These are phyloP conservation scores for Pantelozetes paolii DNA, from an alignment of 2,888 invertebrate genomes.

Conservation along the genomic window DNA sequence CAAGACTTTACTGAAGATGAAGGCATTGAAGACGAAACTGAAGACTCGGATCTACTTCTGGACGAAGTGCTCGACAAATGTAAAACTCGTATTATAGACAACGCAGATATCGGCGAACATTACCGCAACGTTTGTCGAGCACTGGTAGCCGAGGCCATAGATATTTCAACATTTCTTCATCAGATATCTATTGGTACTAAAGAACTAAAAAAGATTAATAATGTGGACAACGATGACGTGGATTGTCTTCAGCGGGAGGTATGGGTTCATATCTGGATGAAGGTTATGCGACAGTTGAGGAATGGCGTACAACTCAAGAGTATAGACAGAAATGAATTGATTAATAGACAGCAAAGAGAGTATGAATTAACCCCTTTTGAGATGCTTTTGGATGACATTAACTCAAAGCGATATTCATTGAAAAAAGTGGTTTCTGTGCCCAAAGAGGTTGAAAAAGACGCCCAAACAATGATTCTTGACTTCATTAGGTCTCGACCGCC, in stretches of 20 bases:
- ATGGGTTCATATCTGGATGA: conserved; percentile 41
- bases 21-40: conserved; percentile 7
- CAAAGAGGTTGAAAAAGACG: conserved; percentile 21
- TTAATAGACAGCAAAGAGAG: conserved; percentile 8
- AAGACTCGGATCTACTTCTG: not conserved
- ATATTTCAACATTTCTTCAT: conserved; percentile 12
- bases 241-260: not conserved
- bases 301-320: conserved; percentile 15
- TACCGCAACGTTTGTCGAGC: conserved; percentile 22
- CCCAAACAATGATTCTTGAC: not conserved
- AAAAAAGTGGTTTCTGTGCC: conserved; percentile 15
- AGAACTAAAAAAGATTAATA: not conserved
- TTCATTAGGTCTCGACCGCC: conserved; percentile 25
- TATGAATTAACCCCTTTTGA: conserved; percentile 21
- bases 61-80: not conserved
- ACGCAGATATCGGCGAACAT: not conserved
- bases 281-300: conserved; percentile 38
- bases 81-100: not conserved
- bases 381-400: conserved; percentile 29
- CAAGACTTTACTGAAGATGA: not conserved
- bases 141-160: conserved; percentile 16
- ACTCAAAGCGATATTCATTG: conserved; percentile 13
- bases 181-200: conserved; percentile 20
- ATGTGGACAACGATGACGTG: not conserved
- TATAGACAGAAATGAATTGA: not conserved